A percentile compares a stretch with the other conserved stretches of the same genome.
Evolutionary conservation across 2,797 vertebrate genomes (phyloP).

Genomic region (Pantherophis vulpinus): DNA sequence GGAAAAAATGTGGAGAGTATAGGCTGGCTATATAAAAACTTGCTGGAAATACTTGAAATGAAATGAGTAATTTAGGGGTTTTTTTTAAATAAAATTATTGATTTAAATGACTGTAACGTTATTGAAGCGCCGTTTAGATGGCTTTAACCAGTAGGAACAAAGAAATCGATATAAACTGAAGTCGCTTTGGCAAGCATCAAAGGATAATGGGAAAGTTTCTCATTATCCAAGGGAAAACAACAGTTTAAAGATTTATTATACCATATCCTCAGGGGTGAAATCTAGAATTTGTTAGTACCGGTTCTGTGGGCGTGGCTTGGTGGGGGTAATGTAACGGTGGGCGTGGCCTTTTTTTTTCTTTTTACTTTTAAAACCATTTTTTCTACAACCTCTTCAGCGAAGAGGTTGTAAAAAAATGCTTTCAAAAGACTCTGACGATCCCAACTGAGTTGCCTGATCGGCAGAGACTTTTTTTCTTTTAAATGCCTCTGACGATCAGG

Average conservation of each 20-base stretch:
- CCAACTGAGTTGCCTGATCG: no score
- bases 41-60: background rate
- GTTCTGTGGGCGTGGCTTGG: no score
- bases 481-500: no score
- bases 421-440: no score
- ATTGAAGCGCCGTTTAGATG: background rate
- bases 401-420: no score
- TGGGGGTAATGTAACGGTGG: no score
- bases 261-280: no score
- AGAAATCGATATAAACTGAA: background rate
- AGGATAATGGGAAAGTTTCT: background rate
- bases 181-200: background rate
- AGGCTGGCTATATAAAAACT: background rate
- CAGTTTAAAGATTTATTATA: background rate
- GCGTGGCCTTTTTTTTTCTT: no score
- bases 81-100: background rate
- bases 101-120: background rate
- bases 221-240: background rate
- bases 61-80: background rate
- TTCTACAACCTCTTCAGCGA: no score
- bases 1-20: background rate
- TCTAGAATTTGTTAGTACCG: no score
- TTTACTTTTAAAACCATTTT: no score
- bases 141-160: background rate
- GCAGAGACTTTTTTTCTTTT: no score